Percentiles rank a stretch among this genome's conserved stretches.
phyloP scores from a whole-genome alignment of 1,140 invertebrate genomes.

The Pomacea maculata region DNA sequence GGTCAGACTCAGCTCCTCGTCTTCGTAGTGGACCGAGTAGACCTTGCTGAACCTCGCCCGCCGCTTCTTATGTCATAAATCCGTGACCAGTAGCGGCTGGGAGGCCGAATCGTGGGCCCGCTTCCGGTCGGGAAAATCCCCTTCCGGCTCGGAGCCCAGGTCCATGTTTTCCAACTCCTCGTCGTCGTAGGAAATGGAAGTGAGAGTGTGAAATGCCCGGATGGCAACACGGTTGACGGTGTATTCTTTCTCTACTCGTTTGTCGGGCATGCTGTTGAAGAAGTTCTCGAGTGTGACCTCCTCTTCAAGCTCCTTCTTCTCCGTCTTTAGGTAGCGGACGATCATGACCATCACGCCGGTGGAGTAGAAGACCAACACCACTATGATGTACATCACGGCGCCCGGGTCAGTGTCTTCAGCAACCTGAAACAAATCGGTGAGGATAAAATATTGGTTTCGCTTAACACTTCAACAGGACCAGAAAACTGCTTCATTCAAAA shows the following conservation, averaged over 20 bases:
- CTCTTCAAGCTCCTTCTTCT: conserved; percentile 57
- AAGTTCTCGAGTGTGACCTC: conserved; percentile 57
- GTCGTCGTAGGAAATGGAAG: conserved; percentile 45
- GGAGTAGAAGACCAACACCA: conserved; percentile 60
- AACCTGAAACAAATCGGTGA: no score
- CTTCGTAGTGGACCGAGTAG: conserved; percentile 8
- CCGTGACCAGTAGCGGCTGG: conserved; percentile 24
- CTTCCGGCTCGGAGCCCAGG: conserved; percentile 16
- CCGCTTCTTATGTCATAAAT: conserved; percentile 27
- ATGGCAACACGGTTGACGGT: conserved; percentile 56
- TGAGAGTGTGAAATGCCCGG: conserved; percentile 57
- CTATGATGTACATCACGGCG: conserved; percentile 59
- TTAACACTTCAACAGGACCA: no score
- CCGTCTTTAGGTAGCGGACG: conserved; percentile 56
- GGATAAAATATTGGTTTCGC: no score
- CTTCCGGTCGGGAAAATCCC: conserved; percentile 2
- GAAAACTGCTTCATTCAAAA: no score
- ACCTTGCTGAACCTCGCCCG: conserved; percentile 12
- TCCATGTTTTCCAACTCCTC: conserved; percentile 30
- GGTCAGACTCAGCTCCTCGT: neutral
- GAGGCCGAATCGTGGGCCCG: neutral
- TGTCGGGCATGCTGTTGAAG: conserved; percentile 56
- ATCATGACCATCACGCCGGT: conserved; percentile 59
- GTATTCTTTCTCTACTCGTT: conserved; percentile 49
- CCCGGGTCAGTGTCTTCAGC: conserved; percentile 5